These are phyloP conservation scores for Heliornis fulica DNA, from an alignment of 2,113 vertebrate species.

Conservation along the genomic window DNA sequence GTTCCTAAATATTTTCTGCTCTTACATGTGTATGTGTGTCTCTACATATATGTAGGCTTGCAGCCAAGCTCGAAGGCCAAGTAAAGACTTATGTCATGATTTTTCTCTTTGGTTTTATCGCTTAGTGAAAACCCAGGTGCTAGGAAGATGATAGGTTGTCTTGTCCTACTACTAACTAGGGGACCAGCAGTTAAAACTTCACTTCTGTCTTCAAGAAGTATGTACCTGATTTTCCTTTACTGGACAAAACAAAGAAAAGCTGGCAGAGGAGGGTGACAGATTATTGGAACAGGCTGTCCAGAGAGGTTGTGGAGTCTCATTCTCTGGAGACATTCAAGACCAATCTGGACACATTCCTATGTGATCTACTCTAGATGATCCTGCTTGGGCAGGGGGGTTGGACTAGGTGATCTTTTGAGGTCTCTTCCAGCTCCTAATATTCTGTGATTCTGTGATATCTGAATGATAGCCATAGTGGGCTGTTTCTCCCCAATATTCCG, in stretches of 20 bases:
- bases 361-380: too few species aligned
- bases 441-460: too few species aligned
- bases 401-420: too few species aligned
- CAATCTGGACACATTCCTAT: too few species aligned
- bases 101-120: background rate
- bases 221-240: background rate
- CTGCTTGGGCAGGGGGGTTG: too few species aligned
- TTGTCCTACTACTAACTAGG: background rate
- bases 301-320: too few species aligned
- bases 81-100: background rate
- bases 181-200: background rate
- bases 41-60: background rate
- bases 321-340: too few species aligned
- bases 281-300: too few species aligned
- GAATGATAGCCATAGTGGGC: background rate
- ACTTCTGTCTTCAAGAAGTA: background rate
- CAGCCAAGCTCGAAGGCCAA: background rate
- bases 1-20: background rate
- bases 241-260: background rate
- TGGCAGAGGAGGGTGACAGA: too few species aligned
- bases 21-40: background rate
- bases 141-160: background rate
- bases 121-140: background rate
- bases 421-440: too few species aligned
- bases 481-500: rapidly evolving